Evolutionary conservation across 2,888 invertebrate species (phyloP), one percentile per base, ranked within the genome.

Genomic region (Aproaerema taeniolella): DNA sequence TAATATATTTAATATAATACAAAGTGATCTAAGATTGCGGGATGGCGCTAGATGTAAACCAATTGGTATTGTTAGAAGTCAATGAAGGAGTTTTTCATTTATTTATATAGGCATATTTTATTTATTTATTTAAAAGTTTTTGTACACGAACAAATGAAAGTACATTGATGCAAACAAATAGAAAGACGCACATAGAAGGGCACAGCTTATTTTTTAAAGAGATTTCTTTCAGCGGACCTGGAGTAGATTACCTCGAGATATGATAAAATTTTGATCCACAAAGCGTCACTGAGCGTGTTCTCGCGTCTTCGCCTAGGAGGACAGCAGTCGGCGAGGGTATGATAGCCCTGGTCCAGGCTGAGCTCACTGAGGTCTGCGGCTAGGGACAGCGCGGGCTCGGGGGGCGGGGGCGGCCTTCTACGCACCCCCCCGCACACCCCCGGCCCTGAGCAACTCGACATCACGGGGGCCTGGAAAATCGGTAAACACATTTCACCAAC

Each of bases 311-410:
- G 57, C 25, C 81, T 61, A 0, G 83, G 83, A 0, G 82, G 83
- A 6, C 83, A 82, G 92, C 94, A 71, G 92, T 91, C 68, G 0
- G 93, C 91, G 41, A 94, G 76, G 5, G 94, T 94, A 56, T 94
- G 94, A 78, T 94, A 94, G 1, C 94, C 94, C 70, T 94, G 93
- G 74, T 94, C 94, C 28, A 93, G 81, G 59, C 90, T 92, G 29
- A 93, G 91, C 60, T 86, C 83, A 46, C 85, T 86, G 32, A 86
- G 65, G 49, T 86, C 85, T 0, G 85, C 82, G 1, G 81, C 76
- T 7, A 85, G 67, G n/a, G 85, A 74, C 24, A 79, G 66, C 1
- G 75, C 71, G 1, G 83, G 83, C 61, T 83, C 82, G 0, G 86
- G 85, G 0, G 86, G 85, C 2, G 85, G 85, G 1, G 86, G 85